Evolutionary conservation across 2,797 vertebrate species (phyloP), one percentile per base, ranked within the genome.

Genomic region (Aselliscus stoliczkanus): DNA sequence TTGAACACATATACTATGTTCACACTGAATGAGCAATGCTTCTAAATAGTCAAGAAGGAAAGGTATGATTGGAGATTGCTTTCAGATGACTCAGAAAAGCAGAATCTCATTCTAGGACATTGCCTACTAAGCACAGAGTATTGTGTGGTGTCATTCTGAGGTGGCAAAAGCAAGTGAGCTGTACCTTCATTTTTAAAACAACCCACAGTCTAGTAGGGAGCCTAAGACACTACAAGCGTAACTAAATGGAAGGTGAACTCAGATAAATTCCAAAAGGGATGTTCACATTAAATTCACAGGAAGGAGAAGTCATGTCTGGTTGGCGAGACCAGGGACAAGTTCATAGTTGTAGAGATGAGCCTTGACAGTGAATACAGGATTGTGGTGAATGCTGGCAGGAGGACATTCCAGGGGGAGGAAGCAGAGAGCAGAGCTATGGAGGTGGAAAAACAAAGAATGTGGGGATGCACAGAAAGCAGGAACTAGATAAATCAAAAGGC

Each of bases 11-110:
- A 34, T 70, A 15, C 52, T 80, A 11, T 50, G 50, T 29, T 92
- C 54, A 80, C 14, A 73, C 39, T 39, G 64, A 95, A 70, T 67
- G 77, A 44, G 37, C 23, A 17, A 77, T 93, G 23, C 60, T 77
- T 95, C 76, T 17, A 60, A 79, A 88, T 15, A 90, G 52, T 82
- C 81, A 75, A 60, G 76, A 93, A 87, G 58, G 69, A 85, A 92
- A 87, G 18, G n/a, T 23, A 2, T 80, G 70, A 20, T 50, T 54
- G 34, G 50, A 88, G 52, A 64, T 65, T 91, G 29, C 34, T 90
- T 92, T 65, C 31, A 79, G 18, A 52, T 83, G 47, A 75, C 52
- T 56, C 65, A 72, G 75, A 89, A 94, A 82, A 94, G 17, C 7
- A 88, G 54, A 69, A 67, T 18, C 12, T 90, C 58, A 31, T 77